phyloP scores from a whole-genome alignment of 2,888 invertebrate genomes.

The Erannis defoliaria region DNA sequence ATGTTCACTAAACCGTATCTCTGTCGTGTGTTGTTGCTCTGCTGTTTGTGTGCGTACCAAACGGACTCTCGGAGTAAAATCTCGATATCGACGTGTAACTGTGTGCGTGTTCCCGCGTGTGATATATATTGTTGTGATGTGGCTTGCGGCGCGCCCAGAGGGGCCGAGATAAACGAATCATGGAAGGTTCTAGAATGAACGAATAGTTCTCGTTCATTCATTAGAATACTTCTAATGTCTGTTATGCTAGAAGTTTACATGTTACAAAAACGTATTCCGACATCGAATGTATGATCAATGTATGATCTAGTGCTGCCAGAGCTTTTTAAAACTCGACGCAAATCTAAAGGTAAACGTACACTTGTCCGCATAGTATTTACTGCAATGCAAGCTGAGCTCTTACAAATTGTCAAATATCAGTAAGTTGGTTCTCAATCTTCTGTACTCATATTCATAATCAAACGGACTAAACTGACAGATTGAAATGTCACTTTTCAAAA shows the following conservation, averaged over 20 bases:
- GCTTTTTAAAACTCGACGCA: neutral
- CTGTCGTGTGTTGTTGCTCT: slow-evolving; percentile 6
- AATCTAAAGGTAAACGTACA: neutral
- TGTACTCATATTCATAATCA: too few relatives aligned
- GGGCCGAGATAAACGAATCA: neutral
- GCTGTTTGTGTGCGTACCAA: slow-evolving; percentile 5
- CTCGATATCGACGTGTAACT: slow-evolving; percentile 46
- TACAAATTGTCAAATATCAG: neutral
- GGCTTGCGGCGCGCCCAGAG: slow-evolving; percentile 49
- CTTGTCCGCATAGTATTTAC: too few relatives aligned
- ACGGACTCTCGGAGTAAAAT: slow-evolving; percentile 51
- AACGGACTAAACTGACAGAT: too few relatives aligned
- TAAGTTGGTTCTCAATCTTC: too few relatives aligned
- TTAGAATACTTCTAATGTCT: neutral
- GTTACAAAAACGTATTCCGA: neutral
- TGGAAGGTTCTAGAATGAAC: neutral
- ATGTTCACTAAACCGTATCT: neutral
- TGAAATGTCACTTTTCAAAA: too few relatives aligned
- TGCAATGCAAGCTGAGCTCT: too few relatives aligned
- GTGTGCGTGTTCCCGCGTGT: slow-evolving; percentile 52
- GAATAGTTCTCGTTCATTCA: neutral
- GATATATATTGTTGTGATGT: slow-evolving; percentile 51
- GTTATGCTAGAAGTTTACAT: neutral
- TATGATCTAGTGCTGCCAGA: too few relatives aligned
- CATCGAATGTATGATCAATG: neutral